A percentile compares a stretch with the other conserved stretches of the same genome.
phyloP scores from a whole-genome alignment of 2,113 vertebrate species.

The Chinchilla lanigera region DNA sequence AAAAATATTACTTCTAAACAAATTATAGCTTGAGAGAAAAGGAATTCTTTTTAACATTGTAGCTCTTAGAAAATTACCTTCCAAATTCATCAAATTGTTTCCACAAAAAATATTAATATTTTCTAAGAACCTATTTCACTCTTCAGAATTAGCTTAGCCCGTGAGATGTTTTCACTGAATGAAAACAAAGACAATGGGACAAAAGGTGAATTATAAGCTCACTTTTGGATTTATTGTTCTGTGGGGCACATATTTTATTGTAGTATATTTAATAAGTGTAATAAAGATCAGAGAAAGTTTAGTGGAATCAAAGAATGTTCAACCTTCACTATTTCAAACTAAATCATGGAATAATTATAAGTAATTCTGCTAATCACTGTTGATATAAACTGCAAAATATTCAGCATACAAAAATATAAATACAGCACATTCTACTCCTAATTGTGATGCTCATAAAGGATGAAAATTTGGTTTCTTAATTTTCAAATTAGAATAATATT shows the following conservation, averaged over 20 bases:
- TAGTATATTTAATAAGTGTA: not conserved
- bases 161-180: not conserved
- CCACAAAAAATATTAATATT: not conserved
- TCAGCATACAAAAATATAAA: not conserved
- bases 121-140: not conserved
- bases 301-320: not conserved
- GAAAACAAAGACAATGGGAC: not conserved
- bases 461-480: not conserved
- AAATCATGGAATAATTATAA: not conserved
- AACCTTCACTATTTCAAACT: not conserved
- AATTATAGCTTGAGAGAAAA: not conserved
- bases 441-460: not conserved
- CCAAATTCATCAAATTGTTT: not conserved
- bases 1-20: not conserved
- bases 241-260: not conserved
- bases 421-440: not conserved
- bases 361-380: not conserved
- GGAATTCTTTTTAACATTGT: not conserved
- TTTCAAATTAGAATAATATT: not conserved
- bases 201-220: conserved; percentile 17
- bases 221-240: not conserved
- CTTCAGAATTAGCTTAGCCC: not conserved
- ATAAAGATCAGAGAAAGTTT: not conserved
- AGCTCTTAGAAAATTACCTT: not conserved
- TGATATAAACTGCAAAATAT: not conserved